Percentiles rank a stretch among this genome's conserved stretches.
Conservation (phyloP, 2,113 vertebrate species). For the Diglossa brunneiventris region DNA sequence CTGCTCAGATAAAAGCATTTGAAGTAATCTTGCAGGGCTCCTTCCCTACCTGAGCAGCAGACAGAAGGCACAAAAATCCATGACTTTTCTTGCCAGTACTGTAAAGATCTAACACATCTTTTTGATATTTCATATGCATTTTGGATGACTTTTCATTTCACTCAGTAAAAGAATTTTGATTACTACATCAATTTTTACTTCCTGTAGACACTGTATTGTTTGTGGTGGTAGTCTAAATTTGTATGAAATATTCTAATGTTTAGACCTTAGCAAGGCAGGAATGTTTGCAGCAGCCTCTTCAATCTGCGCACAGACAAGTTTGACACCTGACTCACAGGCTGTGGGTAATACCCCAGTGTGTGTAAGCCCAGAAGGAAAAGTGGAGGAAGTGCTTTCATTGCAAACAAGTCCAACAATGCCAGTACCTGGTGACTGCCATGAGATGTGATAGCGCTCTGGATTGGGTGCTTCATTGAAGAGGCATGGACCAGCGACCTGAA, state of each 20-base stretch:
- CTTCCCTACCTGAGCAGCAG: not conserved
- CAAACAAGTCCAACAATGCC: not conserved
- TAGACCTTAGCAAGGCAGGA: not conserved
- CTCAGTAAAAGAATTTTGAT: not conserved
- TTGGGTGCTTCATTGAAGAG: fast-evolving
- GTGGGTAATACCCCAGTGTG: not conserved
- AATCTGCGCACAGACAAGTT: not conserved
- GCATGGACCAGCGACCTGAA: not conserved
- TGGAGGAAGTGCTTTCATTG: not conserved
- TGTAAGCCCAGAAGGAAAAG: not conserved
- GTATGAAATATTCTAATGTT: not conserved
- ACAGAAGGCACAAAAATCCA: not conserved
- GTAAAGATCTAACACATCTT: not conserved
- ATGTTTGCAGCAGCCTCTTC: not conserved
- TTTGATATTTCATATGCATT: not conserved
- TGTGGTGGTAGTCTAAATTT: not conserved
- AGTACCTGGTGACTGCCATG: not conserved
- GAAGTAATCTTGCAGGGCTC: not conserved
- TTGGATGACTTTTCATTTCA: not conserved
- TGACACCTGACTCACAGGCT: not conserved
- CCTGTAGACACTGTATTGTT: not conserved
- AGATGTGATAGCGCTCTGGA: not conserved
- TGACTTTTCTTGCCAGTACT: not conserved
- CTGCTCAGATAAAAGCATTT: not conserved
- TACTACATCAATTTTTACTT: not conserved